Conservation (phyloP, 2,888 invertebrate species). For the Eristalis arbustorum region DNA sequence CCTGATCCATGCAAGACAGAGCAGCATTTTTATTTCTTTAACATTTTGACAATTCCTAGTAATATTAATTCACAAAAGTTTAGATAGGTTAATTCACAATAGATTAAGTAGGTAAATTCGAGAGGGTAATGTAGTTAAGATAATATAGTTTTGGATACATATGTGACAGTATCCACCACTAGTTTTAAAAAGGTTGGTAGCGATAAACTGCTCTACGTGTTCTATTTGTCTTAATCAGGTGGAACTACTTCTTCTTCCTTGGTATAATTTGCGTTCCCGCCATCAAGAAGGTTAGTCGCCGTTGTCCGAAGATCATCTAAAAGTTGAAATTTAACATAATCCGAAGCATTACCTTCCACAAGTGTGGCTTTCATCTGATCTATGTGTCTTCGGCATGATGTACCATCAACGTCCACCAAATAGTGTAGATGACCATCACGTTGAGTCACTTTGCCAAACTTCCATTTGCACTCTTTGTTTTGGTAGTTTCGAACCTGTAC, state of each 20-base stretch:
- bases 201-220: no score
- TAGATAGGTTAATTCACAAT: no score
- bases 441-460: conserved; percentile 7
- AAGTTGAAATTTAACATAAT: background rate
- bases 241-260: background rate
- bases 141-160: no score
- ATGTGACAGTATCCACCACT: no score
- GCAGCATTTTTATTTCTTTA: no score
- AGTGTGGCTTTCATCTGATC: conserved; percentile 11
- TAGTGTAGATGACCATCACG: conserved; percentile 12
- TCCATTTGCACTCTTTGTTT: conserved; percentile 16
- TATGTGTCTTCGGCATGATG: background rate
- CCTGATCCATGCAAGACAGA: no score
- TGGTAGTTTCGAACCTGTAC: conserved; percentile 10
- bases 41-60: no score
- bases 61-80: no score
- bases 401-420: background rate
- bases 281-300: background rate
- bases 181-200: no score
- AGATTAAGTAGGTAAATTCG: no score
- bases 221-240: background rate
- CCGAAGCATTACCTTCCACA: background rate
- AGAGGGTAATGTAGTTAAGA: no score
- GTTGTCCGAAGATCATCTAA: background rate
- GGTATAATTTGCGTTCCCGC: background rate